Base-by-base conservation (phyloP, 2,113 vertebrate genomes). In the Micronycteris hirsuta region DNA sequence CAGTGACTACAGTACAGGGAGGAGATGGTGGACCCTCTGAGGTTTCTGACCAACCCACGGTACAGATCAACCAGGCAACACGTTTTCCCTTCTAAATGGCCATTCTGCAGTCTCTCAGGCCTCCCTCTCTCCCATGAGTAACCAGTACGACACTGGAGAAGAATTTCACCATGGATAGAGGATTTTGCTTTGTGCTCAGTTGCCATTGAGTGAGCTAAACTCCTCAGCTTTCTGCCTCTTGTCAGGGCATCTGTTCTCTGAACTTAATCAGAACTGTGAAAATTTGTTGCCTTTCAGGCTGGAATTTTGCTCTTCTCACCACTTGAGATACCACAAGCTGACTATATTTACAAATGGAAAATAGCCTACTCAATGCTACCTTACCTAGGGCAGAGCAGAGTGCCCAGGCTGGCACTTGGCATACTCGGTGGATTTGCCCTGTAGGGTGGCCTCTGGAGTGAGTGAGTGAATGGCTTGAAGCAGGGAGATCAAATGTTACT, bases 191-290 rank as follows among this genome's bases (percentile, higher is more conserved):
- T 76, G 77, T 71, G 28, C 73, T 43, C 15, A 17, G 38, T 54
- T 81, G 85, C 92, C 67, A 71, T 17, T 0, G 24, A 87, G 31
- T 36, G 54, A 95, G 82, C 70, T 81, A 76, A 92, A 73, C 41
- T 89, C 2, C 0, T 22, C 14, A 4, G 54, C 47, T 77, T 88
- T 81, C 71, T 83, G 89, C 94, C 88, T 90, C 92, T 73, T 94
- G 77, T 85, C 43, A 56, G 82, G 61, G 67, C 52, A 56, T 73
- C 93, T 95, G 58, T 82, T 97, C 82, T 89, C 89, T 22, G 82
- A 95, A 89, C 88, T 61, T 71, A 89, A 78, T 67, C 41, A 95
- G 89, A 97, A 91, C 31, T 65, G 41, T 54, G n/a, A 96, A 76
- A 65, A 49, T n/a, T 65, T 49, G 43, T 92, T 92, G 56, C 78